Evolutionary conservation across 1,140 invertebrate genomes (phyloP), one percentile per base, ranked within the genome.

Genomic region (Pseudobourletiella spinata): DNA sequence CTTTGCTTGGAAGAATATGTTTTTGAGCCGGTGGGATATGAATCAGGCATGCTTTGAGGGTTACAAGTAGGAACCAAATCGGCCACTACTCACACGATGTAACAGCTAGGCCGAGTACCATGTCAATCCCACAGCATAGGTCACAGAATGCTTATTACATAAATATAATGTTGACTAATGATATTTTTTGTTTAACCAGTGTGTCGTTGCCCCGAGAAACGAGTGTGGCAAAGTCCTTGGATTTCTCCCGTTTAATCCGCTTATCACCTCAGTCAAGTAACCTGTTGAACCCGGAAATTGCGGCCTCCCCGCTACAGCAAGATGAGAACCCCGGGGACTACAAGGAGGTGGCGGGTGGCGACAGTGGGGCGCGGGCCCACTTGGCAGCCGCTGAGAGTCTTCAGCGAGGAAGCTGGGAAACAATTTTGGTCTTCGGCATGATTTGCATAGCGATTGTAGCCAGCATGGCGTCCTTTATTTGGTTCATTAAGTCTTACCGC

Each of bases 191-290:
- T 55, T n/a, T 58, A 50, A 43, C 1, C 39, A 67, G 68, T 51
- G 68, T 67, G 29, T 57, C 57, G 22, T 64, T 69, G 29, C 67
- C 67, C 1, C 59, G 64, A 26, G 67, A 69, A 46, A 67, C 63
- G 18, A 67, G 63, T 35, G 62, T 70, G 28, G 68, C 65, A 3
- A 70, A 70, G 56, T 64, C 68, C 6, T 30, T 70, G 30, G 68
- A 70, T 55, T 70, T 70, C 32, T 59, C 54, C 24, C 39, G 63
- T 46, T 24, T 67, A 16, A 65, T 65, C 42, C 63, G 68, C 4
- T 24, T 70, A 16, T 28, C 63, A 26, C 63, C 65, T 15, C 59
- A 63, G 46, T 18, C 24, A 3, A 67, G 15, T 16, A 70, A 70
- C 44, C 25, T 63, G 39, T 54, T 70, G 43, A 58, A 61, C 52